phyloP scores from a whole-genome alignment of 2,113 vertebrate species.

The Scartelaos histophorus region DNA sequence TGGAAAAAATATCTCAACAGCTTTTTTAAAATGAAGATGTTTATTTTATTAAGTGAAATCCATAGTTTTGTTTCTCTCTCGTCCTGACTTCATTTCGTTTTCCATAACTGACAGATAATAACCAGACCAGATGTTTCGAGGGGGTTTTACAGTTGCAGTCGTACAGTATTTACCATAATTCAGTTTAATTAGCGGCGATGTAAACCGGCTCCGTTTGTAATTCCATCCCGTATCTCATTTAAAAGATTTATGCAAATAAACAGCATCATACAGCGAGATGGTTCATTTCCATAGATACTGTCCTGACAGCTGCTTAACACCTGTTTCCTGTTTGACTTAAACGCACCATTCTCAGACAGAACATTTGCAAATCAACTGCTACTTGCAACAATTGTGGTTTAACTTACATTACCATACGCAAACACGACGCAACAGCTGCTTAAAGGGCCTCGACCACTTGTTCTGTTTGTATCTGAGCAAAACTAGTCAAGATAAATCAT shows the following conservation, averaged over 20 bases:
- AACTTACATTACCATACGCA: neutral
- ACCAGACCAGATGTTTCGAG: neutral
- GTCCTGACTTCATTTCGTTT: neutral
- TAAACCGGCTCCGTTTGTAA: neutral
- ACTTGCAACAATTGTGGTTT: neutral
- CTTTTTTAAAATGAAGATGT: no score
- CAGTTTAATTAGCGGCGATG: neutral
- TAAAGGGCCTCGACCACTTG: no score
- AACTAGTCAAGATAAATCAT: no score
- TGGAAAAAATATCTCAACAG: no score
- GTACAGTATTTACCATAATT: neutral
- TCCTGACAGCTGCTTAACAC: constrained; percentile 8
- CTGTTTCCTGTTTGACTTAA: constrained; percentile 42
- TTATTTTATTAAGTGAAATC: no score
- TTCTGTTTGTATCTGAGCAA: neutral
- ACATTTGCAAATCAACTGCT: constrained; percentile 8
- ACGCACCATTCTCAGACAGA: constrained; percentile 16
- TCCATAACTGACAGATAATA: neutral
- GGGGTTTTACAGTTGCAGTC: neutral
- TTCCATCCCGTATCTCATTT: neutral
- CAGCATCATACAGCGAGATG: neutral
- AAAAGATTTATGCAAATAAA: neutral
- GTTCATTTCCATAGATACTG: neutral
- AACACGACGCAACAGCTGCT: neutral
- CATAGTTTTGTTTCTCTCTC: no score